Evolutionary conservation across 64 coral and sea anemone genomes (phyloP), one percentile per base, ranked within the genome.

Genomic region (Platygyra sinensis): DNA sequence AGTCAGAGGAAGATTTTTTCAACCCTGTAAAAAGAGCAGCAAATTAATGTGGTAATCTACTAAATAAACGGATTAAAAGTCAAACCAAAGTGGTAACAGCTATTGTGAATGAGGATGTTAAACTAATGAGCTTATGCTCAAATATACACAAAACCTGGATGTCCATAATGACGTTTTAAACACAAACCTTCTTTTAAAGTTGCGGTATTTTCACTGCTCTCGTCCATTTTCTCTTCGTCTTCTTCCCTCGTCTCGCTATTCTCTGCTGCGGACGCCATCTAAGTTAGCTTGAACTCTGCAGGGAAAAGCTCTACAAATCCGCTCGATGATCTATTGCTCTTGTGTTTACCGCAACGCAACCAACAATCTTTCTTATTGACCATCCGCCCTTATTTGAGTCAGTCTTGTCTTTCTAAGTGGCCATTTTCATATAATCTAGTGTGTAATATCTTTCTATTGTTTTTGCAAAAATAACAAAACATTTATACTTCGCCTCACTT

Each of bases 1-100:
- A 94, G 59, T 94, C 93, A 19, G 89, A 91, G 14, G 54, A 73
- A 15, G 80, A 80, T 22, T 80, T 91, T 46, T 30, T 91, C 30
- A 38, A 74, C 5, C 69, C 80, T 91, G n/a, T 10, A 85, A 72
- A 71, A 6, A 20, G 49, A 30, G 60, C 30, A 32, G 7, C 28
- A 36, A 83, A 83, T n/a, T 65, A 64, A 22, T 2, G 18, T 8
- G 20, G 39, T 12, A 60, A 39, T 42, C 46, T 65, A 64, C 16
- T 65, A 36, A 50, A 42, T 69, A 64, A 20, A 62, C 13, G 29
- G 63, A 29, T 85, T 50, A 85, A 6, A 49, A 72, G 30, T 84
- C 77, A 81, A 81, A 63, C 61, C 9, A 81, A 33, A 27, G 30
- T 60, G 57, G 27, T 2, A 20, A 63, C 62, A 28, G 12, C 12